Evolutionary conservation across 2,113 vertebrate genomes (phyloP), one percentile per base, ranked within the genome.

Genomic region (Alexandromys fortis): DNA sequence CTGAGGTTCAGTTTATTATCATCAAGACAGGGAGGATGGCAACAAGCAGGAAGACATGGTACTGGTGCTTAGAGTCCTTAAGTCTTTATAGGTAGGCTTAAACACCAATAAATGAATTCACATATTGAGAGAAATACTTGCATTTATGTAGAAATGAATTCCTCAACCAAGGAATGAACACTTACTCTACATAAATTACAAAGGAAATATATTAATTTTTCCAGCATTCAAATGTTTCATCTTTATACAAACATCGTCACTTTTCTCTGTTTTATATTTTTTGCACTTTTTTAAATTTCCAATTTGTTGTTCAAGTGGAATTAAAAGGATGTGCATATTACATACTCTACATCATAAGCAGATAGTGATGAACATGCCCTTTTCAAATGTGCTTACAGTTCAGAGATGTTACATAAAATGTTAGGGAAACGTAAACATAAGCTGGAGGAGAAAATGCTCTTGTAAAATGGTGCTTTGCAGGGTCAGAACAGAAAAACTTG

Each of bases 81-180:
- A 16, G 35, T 19, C 14, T 70, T n/a, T 1, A 19, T 35, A 17
- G 33, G 2, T 6, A 70, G 33, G 33, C 70, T 83, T 86, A 96
- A 94, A 86, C 93, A 42, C 78, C 21, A 14, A 3, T 79, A 11
- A 30, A 5, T 28, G 63, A 92, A 90, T 88, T 93, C 22, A 79
- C 21, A 83, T 88, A 5, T 77, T 61, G 19, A 92, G 12, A 5
- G 9, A 76, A 92, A 6, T 85, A 61, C 63, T 78, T 35, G 49
- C 47, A 61, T 89, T 94, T n/a, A 78, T 65, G 19, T 42, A 76
- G 30, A 91, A 96, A 91, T 55, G 9, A 45, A 63, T 90, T 94
- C 5, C 24, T 94, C 26, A 92, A 21, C 42, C 6, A 85, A 92
- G 22, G 55, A 47, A 91, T 73, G 28, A 95, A 1, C 30, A 96